phyloP scores from a whole-genome alignment of 2,888 invertebrate genomes.

The Holacanthella duospinosa region DNA sequence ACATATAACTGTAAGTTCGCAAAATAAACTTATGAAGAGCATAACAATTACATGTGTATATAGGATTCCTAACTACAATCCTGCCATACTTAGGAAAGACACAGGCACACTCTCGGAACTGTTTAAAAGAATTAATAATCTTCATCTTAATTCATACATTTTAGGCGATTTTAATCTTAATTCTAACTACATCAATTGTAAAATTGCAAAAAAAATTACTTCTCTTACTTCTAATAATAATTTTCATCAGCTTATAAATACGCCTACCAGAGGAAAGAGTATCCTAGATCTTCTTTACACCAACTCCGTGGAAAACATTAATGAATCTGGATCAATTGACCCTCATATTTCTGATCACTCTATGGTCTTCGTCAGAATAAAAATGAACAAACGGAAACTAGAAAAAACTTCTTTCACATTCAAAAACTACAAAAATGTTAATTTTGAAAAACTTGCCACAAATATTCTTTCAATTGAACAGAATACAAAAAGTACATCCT shows the following conservation, averaged over 20 bases:
- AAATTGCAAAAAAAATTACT: background rate
- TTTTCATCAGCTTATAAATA: background rate
- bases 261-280: background rate
- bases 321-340: background rate
- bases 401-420: background rate
- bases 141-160: background rate
- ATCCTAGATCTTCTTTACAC: background rate
- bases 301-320: background rate
- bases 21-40: background rate
- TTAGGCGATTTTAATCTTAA: background rate
- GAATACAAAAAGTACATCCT: no score
- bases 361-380: background rate
- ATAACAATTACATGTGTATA: background rate
- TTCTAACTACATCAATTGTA: background rate
- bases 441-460: no score
- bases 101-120: background rate
- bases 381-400: background rate
- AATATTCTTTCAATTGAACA: no score
- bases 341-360: background rate
- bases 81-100: background rate
- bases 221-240: background rate
- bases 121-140: background rate
- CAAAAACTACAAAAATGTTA: background rate
- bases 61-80: background rate
- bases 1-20: background rate